Evolutionary conservation across 2,888 invertebrate genomes (phyloP), one percentile per base, ranked within the genome.

Genomic region (Parasteatoda lunata): DNA sequence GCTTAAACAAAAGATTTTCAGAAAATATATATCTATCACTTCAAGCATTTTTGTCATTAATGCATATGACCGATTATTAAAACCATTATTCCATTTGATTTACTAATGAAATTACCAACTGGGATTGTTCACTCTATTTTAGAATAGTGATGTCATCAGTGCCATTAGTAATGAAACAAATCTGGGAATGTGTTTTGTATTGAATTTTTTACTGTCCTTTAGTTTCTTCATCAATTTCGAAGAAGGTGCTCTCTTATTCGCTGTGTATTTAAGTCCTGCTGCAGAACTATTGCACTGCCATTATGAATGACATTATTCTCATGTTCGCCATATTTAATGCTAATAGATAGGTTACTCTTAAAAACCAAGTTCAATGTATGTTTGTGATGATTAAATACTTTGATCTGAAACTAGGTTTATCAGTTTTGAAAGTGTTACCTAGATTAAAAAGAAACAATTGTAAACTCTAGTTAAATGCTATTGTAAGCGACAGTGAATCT

Each of bases 271-370:
- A 71, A 77, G 75, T 85, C 66, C 71, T 85, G 80, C 80, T 77
- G 85, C 80, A 85, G 76, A 78, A 69, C 79, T 80, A 66, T 76
- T 80, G 85, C 85, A 85, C 85, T 85, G 85, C 85, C 85, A 85
- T 80, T 80, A 85, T 71, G 79, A 76, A 73, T 65, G 78, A 84
- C 84, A 83, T 82, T 77, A 84, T 85, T 85, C 85, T 80, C 80
- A 85, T 80, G 76, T 80, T 80, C 69, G 77, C 77, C 77, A 77
- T 77, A 77, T 68, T 77, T 77, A 30, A 79, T 85, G 85, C 85
- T 85, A 85, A 85, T 85, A 85, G 85, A 66, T 85, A 85, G 85
- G 71, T 76, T 66, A 80, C 78, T 70, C 85, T 85, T 80, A 75
- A 71, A 79, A 84, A 80, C 76, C 85, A 77, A 80, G 80, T 77